Percentiles rank a stretch among this genome's conserved stretches.
Conservation (phyloP, 1,140 invertebrate species). For the Magallana gigas region DNA sequence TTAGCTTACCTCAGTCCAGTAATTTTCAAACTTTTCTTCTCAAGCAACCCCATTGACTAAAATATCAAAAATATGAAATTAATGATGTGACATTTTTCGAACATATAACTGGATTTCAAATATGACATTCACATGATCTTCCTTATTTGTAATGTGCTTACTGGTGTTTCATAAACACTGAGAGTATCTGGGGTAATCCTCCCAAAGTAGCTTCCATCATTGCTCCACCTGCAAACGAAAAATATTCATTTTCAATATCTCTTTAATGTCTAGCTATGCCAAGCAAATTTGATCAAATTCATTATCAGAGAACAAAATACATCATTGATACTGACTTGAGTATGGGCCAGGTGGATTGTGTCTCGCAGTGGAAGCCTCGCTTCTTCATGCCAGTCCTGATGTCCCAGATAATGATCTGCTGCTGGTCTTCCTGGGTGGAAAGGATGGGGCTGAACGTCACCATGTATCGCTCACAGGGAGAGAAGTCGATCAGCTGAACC, state of each 20-base stretch:
- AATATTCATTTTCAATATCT: background rate
- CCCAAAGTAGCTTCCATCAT: conserved; percentile 98
- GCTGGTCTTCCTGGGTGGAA: conserved; percentile 82
- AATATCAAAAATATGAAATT: conserved; percentile 67
- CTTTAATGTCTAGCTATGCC: no score
- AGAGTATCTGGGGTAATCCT: conserved; percentile 86
- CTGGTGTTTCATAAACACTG: conserved; percentile 94
- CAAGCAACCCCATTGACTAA: conserved; percentile 92
- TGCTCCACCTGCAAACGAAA: conserved; percentile 87
- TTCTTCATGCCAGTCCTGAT: conserved; percentile 94
- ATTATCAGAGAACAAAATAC: no score
- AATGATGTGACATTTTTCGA: no score
- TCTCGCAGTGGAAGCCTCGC: conserved; percentile 92
- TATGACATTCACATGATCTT: no score
- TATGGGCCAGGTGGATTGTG: conserved; percentile 90
- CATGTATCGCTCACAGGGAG: conserved; percentile 97
- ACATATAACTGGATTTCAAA: no score
- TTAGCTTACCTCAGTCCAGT: conserved; percentile 87
- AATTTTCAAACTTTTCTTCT: conserved; percentile 97
- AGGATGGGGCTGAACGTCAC: conserved; percentile 92
- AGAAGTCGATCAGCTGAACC: conserved; percentile 98
- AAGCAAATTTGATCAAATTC: no score
- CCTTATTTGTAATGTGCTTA: conserved; percentile 61
- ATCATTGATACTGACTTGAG: conserved; percentile 84
- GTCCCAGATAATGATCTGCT: conserved; percentile 87